Evolutionary conservation across 92 coral and sea anemone species (phyloP).

Genomic region (Galaxea fascicularis): DNA sequence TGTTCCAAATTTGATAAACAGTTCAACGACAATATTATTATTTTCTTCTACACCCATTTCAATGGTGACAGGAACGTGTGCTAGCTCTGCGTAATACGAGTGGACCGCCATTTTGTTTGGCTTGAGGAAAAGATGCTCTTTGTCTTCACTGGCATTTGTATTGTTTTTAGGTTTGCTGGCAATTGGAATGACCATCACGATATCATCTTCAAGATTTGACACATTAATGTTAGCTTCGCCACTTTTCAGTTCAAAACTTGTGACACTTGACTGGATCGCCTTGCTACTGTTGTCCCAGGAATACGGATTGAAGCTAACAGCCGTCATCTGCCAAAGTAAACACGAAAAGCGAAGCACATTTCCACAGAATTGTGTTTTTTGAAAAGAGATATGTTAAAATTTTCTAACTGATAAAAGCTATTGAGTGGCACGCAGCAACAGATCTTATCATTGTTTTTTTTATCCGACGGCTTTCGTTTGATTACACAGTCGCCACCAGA

Average conservation of each 20-base stretch:
- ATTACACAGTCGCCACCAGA: too few relatives aligned
- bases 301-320: constrained; percentile 38
- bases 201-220: constrained; percentile 32
- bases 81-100: constrained; percentile 27
- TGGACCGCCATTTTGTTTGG: constrained; percentile 26
- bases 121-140: constrained; percentile 20
- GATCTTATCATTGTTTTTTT: too few relatives aligned
- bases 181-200: constrained; percentile 42
- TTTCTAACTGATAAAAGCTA: too few relatives aligned
- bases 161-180: background rate
- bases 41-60: background rate
- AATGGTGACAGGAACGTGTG: constrained; percentile 22
- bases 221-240: constrained; percentile 20
- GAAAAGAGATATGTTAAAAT: too few relatives aligned
- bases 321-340: constrained; percentile 33
- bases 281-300: constrained; percentile 44
- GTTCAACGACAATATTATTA: background rate
- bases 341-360: too few relatives aligned
- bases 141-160: background rate
- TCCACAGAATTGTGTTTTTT: too few relatives aligned
- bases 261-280: constrained; percentile 42
- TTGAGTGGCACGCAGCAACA: too few relatives aligned
- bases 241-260: constrained; percentile 24
- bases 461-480: too few relatives aligned
- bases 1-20: constrained; percentile 32